Evolutionary conservation across 1,140 invertebrate genomes (phyloP), one percentile per base, ranked within the genome.

Genomic region (Steinernema feltiae): DNA sequence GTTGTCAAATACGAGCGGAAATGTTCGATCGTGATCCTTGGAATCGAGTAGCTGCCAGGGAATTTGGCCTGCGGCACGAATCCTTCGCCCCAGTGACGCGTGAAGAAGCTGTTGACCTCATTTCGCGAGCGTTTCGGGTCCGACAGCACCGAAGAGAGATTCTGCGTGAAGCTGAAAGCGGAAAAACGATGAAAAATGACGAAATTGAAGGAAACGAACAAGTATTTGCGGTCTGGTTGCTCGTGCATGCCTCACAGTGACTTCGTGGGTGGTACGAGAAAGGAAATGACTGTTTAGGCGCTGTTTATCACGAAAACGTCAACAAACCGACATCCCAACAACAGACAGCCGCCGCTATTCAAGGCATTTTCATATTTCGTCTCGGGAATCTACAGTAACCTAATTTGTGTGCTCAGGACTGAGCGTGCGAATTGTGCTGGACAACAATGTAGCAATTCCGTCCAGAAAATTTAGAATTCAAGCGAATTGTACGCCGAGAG

Each of bases 51-150:
- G 81, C 92, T 92, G 73, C 91, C 90, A 27, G 91, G 90, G 83
- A 97, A 91, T 21, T 91, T 89, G 30, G 89, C 87, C 81, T 91
- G 92, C 77, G 96, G 94, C 3, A 95, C 90, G 88, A 98, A 98
- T 75, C 90, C 90, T 83, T 97, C 94, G 48, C 97, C 96, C 97
- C 97, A 99, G 78, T 94, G 95, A 87, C 94, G 94, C 0, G 95
- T 97, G 83, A 99, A 95, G 82, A 99, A 94, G 86, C 78, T 87
- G 82, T 79, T 83, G 90, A 91, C 86, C 93, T 93, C 87, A 69
- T 78, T 76, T 72, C 88, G 87, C n/a, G 93, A 92, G 82, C 91
- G 91, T 70, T 92, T 91, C 0, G 97, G 96, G 89, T 99, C 95
- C 88, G 97, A 97, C 30, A 99, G 89, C 73, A 97, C 94, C 71